phyloP scores from a whole-genome alignment of 2,888 invertebrate species.

The Prostheceraeus crozeri region DNA sequence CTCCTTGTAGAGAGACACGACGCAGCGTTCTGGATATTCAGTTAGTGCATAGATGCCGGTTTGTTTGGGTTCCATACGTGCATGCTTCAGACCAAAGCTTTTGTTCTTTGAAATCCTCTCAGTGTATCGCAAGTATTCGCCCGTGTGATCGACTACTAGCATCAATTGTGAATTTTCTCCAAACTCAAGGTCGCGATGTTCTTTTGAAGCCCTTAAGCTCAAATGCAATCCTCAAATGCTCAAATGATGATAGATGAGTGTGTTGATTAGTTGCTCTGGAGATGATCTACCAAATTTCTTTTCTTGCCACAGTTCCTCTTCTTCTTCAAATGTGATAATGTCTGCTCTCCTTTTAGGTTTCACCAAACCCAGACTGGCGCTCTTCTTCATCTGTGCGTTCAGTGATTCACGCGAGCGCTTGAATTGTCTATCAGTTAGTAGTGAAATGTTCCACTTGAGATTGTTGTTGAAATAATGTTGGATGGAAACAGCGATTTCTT shows the following conservation, averaged over 20 bases:
- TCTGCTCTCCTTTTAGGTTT: constrained; percentile 14
- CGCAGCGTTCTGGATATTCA: constrained; percentile 24
- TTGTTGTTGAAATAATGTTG: constrained; percentile 19
- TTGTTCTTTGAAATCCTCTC: constrained; percentile 21
- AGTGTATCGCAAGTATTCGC: constrained; percentile 16
- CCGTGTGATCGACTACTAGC: constrained; percentile 16
- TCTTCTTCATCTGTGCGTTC: constrained; percentile 24
- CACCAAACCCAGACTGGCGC: constrained; percentile 18
- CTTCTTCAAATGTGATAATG: neutral
- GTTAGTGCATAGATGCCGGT: constrained; percentile 10
- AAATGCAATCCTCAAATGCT: constrained; percentile 18
- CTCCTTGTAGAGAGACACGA: constrained; percentile 21
- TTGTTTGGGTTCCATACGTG: constrained; percentile 25
- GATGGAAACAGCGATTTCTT: constrained; percentile 21
- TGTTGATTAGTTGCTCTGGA: constrained; percentile 22
- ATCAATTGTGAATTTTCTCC: constrained; percentile 21
- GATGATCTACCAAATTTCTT: constrained; percentile 16
- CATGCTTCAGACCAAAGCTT: constrained; percentile 23
- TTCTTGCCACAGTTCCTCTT: constrained; percentile 29
- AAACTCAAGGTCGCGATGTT: constrained; percentile 25
- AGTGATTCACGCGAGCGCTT: constrained; percentile 6
- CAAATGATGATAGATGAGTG: constrained; percentile 19
- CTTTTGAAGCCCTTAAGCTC: constrained; percentile 10
- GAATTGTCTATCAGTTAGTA: constrained; percentile 8
- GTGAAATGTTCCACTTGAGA: constrained; percentile 8